Evolutionary conservation across 2,888 invertebrate genomes (phyloP).

Genomic region (Pristionchus mayeri): DNA sequence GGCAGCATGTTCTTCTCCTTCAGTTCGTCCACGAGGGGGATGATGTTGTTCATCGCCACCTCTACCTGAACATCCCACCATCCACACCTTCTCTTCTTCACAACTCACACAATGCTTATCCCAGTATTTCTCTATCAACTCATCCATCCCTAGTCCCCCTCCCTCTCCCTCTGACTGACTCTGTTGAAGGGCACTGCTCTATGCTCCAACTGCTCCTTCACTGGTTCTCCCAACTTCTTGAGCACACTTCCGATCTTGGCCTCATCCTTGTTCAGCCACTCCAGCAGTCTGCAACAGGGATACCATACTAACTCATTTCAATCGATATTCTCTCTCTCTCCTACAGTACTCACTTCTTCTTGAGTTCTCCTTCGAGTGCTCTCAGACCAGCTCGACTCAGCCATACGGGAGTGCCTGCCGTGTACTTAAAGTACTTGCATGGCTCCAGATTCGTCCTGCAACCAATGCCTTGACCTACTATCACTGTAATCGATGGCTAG

Average conservation of each 20-base stretch:
- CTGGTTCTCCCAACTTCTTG: constrained; percentile 59
- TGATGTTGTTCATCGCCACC: constrained; percentile 69
- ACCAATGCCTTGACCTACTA: neutral
- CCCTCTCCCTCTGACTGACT: constrained; percentile 54
- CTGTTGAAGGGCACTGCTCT: constrained; percentile 67
- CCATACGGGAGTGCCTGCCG: constrained; percentile 65
- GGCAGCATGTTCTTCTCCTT: constrained; percentile 69
- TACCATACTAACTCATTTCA: too few relatives aligned
- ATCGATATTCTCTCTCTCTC: neutral
- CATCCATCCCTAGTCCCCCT: too few relatives aligned
- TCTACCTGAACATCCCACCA: constrained; percentile 55
- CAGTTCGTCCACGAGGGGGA: constrained; percentile 69
- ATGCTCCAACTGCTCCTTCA: constrained; percentile 61
- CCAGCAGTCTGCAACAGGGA: constrained; percentile 55
- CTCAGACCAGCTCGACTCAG: constrained; percentile 68
- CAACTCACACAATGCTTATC: neutral
- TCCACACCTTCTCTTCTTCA: neutral
- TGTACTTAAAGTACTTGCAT: constrained; percentile 68
- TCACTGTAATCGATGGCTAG: neutral
- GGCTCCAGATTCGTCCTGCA: constrained; percentile 72
- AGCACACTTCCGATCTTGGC: constrained; percentile 65
- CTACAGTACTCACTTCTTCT: constrained; percentile 57
- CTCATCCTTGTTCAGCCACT: constrained; percentile 72
- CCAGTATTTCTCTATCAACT: neutral
- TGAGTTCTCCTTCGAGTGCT: constrained; percentile 67